A percentile compares a stretch with the other conserved stretches of the same genome.
These are phyloP conservation scores for Platysteira castanea DNA, from an alignment of 2,113 vertebrate genomes.

Conservation along the genomic window DNA sequence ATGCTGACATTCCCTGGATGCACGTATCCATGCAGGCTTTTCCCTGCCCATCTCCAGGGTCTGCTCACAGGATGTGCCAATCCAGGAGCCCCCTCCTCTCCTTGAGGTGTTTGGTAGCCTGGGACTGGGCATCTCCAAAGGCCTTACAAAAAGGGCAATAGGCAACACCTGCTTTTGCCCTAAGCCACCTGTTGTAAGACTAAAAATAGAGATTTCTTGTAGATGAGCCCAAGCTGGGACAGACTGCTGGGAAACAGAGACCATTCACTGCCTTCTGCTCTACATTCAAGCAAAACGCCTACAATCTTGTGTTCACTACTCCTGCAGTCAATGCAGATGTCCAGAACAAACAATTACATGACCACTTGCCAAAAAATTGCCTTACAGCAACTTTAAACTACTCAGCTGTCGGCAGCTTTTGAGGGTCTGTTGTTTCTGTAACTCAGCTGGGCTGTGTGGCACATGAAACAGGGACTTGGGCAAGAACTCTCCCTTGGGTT, in stretches of 20 bases:
- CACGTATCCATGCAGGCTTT: neutral
- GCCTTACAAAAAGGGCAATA: neutral
- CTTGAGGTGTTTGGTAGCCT: neutral
- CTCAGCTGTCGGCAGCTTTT: neutral
- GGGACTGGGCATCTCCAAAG: neutral
- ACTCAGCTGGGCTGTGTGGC: neutral
- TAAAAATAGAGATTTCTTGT: neutral
- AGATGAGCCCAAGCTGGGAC: neutral
- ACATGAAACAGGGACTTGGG: neutral
- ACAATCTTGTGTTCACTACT: neutral
- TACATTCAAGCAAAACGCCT: neutral
- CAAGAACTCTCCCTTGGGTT: neutral
- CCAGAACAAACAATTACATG: conserved; percentile 17
- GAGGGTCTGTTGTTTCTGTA: neutral
- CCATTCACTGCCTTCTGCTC: neutral
- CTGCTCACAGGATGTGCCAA: neutral
- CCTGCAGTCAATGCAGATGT: neutral
- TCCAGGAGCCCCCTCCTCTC: neutral
- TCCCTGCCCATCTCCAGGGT: neutral
- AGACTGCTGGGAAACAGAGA: neutral
- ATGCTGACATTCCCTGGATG: neutral
- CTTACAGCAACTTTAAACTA: neutral
- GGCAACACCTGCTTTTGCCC: neutral
- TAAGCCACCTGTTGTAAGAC: neutral
- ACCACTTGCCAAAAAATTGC: neutral